Conservation (phyloP, 2,113 vertebrate genomes). For the Piprites chloris region DNA sequence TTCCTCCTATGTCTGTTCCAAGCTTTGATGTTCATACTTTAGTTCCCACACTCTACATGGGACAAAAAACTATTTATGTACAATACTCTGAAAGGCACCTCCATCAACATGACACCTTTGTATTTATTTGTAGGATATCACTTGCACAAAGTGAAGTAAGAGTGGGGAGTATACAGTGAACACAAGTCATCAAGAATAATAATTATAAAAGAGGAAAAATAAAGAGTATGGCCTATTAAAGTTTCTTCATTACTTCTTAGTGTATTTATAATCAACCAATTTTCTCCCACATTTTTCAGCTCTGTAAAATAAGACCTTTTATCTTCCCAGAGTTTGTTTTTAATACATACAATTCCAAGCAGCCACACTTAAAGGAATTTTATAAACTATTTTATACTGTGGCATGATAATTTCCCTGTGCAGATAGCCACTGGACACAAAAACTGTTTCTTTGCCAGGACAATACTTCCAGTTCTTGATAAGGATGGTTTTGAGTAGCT, state of each 20-base stretch:
- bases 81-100: conserved; percentile 20
- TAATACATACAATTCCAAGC: conserved; percentile 23
- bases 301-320: conserved; percentile 72
- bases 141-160: neutral
- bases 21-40: neutral
- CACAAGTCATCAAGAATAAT: conserved; percentile 49
- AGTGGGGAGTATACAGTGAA: neutral
- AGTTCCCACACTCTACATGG: neutral
- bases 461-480: neutral
- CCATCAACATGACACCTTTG: neutral
- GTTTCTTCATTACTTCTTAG: conserved; percentile 65
- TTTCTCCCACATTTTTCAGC: conserved; percentile 75
- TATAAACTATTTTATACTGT: conserved; percentile 16
- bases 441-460: neutral
- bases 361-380: conserved; percentile 33
- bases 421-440: neutral
- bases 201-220: conserved; percentile 48
- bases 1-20: neutral
- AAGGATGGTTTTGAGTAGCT: neutral
- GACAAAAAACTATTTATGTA: neutral
- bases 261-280: conserved; percentile 64
- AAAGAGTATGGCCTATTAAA: conserved; percentile 51
- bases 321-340: conserved; percentile 70
- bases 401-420: conserved; percentile 13
- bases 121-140: neutral